Evolutionary conservation across 2,888 invertebrate species (phyloP).

Genomic region (Galerucella nymphaeae): DNA sequence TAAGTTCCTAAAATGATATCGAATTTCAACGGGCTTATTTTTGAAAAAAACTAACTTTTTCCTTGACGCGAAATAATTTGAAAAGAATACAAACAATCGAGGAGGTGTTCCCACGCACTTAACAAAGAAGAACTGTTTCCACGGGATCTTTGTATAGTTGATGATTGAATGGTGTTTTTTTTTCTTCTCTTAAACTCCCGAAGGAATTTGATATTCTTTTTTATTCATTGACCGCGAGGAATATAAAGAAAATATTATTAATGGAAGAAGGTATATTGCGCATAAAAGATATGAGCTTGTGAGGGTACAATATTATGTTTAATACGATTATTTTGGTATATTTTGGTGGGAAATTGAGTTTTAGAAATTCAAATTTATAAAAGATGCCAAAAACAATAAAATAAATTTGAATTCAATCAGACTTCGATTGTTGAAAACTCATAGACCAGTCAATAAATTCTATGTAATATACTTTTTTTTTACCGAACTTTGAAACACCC

Average conservation of each 20-base stretch:
- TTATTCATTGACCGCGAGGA: slow-evolving; percentile 16
- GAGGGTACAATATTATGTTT: too few species aligned
- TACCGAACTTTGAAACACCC: too few species aligned
- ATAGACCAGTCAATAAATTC: background rate
- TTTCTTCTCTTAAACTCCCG: slow-evolving; percentile 43
- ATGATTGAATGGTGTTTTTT: slow-evolving; percentile 30
- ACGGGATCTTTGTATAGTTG: slow-evolving; percentile 27
- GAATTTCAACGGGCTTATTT: slow-evolving; percentile 19
- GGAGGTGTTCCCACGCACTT: slow-evolving; percentile 50
- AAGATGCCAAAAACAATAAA: slow-evolving; percentile 28
- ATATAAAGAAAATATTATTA: slow-evolving; percentile 30
- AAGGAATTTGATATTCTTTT: slow-evolving; percentile 47
- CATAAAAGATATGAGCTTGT: too few species aligned
- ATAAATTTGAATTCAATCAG: slow-evolving; percentile 30
- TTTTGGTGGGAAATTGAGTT: background rate
- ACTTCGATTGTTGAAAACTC: slow-evolving; percentile 31
- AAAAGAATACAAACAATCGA: slow-evolving; percentile 40
- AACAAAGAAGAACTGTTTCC: slow-evolving; percentile 37
- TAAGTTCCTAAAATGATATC: background rate
- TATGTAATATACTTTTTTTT: too few species aligned
- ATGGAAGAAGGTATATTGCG: slow-evolving; percentile 10
- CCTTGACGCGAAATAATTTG: slow-evolving; percentile 43
- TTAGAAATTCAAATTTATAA: slow-evolving; percentile 13
- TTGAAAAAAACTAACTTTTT: slow-evolving; percentile 43
- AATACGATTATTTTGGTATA: too few species aligned